Evolutionary conservation across 2,888 invertebrate species (phyloP), one percentile per base, ranked within the genome.

Genomic region (Polydrusus pterygomalis): DNA sequence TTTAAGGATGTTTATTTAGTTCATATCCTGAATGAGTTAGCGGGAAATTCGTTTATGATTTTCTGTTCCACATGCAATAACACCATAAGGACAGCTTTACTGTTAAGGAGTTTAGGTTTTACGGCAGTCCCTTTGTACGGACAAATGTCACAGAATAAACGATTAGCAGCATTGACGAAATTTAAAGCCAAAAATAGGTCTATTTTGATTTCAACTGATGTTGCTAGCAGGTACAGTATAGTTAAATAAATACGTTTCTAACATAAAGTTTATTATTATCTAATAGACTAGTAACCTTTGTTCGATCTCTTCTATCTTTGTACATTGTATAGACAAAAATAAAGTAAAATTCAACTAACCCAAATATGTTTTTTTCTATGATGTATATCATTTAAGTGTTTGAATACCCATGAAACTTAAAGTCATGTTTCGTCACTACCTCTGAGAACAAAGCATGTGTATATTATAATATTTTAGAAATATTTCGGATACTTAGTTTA

Each of bases 81-180:
- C 84, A 97, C 98, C 0, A 92, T 97, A 77, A 91, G 97, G 74
- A 93, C 95, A 0, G 97, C 98, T 0, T 89, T 98, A 45, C 91
- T 99, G 87, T 89, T 99, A 75, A 91, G 98, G 62, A 95, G 95
- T 85, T 90, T 99, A 11, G 98, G 99, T 8, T 91, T 99, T 77
- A 93, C 95, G 1, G 99, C 98, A 0, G 96, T 99, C 62, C 98
- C 99, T 0, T 89, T 99, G n/a, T 97, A 99, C 87, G 99, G 99
- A 0, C 98, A 99, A 89, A 98, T 99, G 97, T 94, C 96, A 13
- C 99, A 99, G 89, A 96, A 97, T 85, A 98, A 98, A 85, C 91
- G 99, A 40, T 89, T 99, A 58, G 98, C 97, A 0, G 94, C 99
- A 0, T 89, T 99, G 17, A 97, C 97, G 82, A 99, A 99, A 89